phyloP scores from a whole-genome alignment of 1,140 invertebrate species.

The Phortica variegata region DNA sequence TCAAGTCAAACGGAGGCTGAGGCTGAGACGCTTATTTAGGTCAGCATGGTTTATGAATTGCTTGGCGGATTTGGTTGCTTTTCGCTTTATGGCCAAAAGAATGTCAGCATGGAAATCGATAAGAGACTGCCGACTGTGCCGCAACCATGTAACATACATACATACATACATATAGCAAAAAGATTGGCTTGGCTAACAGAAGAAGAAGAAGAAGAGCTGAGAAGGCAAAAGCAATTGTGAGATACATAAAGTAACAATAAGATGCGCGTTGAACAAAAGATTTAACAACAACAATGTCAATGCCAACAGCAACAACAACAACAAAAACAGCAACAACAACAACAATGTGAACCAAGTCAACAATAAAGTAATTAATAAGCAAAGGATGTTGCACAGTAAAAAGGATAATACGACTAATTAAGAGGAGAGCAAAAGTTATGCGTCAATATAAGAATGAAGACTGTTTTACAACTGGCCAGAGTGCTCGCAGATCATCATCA shows the following conservation, averaged over 20 bases:
- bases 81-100: conserved; percentile 32
- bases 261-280: conserved; percentile 30
- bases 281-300: conserved; percentile 10
- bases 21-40: conserved; percentile 39
- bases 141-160: conserved; percentile 22
- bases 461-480: too few relatives aligned
- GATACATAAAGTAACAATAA: conserved; percentile 52
- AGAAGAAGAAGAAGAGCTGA: conserved; percentile 44
- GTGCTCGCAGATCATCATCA: too few relatives aligned
- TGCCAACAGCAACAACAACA: conserved; percentile 10
- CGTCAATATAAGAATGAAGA: too few relatives aligned
- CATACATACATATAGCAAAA: too few relatives aligned
- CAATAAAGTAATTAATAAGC: conserved; percentile 51
- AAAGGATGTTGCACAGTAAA: conserved; percentile 21
- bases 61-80: conserved; percentile 44
- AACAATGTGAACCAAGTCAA: conserved; percentile 15
- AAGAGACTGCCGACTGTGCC: neutral
- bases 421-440: conserved; percentile 54
- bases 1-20: too few relatives aligned
- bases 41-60: conserved; percentile 46
- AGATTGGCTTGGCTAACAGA: conserved; percentile 27
- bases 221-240: too few relatives aligned
- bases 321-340: neutral
- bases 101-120: neutral
- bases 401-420: conserved; percentile 54